Percentiles rank a stretch among this genome's conserved stretches.
These are phyloP conservation scores for Pollimyrus isidori DNA, from an alignment of 2,113 vertebrate species.

Conservation along the genomic window DNA sequence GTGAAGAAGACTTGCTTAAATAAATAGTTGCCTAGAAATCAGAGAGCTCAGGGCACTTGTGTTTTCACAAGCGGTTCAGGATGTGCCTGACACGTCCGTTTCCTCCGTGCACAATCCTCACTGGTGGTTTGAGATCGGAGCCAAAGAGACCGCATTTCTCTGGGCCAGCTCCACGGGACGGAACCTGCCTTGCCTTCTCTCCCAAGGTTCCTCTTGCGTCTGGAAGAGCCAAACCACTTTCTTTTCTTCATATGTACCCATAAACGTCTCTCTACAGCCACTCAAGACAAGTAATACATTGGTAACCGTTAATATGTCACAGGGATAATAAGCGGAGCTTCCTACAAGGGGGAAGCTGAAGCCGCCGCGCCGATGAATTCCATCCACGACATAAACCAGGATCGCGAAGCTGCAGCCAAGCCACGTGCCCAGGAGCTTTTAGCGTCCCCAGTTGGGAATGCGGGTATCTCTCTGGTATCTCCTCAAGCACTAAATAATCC, in stretches of 20 bases:
- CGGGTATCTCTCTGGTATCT: neutral
- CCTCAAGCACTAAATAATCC: neutral
- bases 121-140: neutral
- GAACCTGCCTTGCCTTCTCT: neutral
- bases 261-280: neutral
- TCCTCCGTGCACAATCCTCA: neutral
- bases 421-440: neutral
- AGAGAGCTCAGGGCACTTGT: neutral
- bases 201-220: neutral
- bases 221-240: neutral
- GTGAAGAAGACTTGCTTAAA: neutral
- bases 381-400: neutral
- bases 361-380: neutral
- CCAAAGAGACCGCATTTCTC: neutral
- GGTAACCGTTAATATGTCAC: neutral
- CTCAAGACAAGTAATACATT: conserved; percentile 7
- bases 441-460: neutral
- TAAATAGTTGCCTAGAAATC: neutral
- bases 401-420: neutral
- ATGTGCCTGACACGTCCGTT: neutral
- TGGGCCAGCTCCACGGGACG: neutral
- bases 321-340: neutral
- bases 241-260: neutral
- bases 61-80: neutral
- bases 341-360: neutral